Evolutionary conservation across 2,113 vertebrate genomes (phyloP), one percentile per base, ranked within the genome.

Genomic region (Vimba vimba): DNA sequence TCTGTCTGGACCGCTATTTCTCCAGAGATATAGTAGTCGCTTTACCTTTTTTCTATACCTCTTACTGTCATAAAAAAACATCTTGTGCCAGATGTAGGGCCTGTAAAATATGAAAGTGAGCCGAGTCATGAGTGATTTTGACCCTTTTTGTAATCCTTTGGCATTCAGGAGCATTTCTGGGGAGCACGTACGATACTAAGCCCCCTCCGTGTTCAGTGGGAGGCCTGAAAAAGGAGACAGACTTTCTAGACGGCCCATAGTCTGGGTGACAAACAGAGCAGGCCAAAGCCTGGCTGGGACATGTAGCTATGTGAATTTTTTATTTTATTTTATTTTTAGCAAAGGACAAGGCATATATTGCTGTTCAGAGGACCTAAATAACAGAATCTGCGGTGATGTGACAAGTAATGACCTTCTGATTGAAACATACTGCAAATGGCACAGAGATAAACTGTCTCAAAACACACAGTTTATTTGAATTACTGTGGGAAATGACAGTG

Each of bases 381-480:
- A 47, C 81, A 86, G 91, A 89, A 74, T 68, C 12, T 86, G 87
- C 50, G 50, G 69, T 45, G 21, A 85, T 89, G 55, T 82, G 86
- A 52, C 75, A 83, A 85, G 86, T 71, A 86, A 90, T 93, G 92
- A 92, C 92, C 90, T 93, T 82, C 84, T 83, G 85, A 86, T 87
- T 83, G 78, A 86, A 86, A 91, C 89, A 87, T 86, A 85, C 87
- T 85, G 91, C 89, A 80, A 85, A 88, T 79, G 88, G 27, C 57
- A 87, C 79, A 19, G 75, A 79, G 75, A 85, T 92, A 91, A 91
- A 89, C 85, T 9, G 1, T 39, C 30, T 75, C 85, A 71, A 92
- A 88, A 85, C 59, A 68, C 91, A 57, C 66, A 12, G 15, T 78
- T 52, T 33, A 33, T 15, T 52, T 71, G 21, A 82, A 52, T 71